phyloP scores from a whole-genome alignment of 2,797 vertebrate species.

The Hephaestus fuliginosus region DNA sequence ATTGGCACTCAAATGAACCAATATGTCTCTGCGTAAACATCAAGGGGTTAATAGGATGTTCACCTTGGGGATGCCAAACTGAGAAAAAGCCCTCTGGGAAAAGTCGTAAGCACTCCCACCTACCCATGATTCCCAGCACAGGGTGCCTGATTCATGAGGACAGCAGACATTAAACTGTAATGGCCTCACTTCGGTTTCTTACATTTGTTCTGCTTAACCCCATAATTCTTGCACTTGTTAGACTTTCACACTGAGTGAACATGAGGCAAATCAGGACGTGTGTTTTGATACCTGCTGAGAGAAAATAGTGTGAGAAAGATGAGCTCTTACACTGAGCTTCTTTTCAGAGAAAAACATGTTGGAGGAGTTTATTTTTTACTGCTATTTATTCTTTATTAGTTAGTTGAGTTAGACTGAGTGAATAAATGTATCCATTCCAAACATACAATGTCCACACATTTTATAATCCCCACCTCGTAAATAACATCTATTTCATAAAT shows the following conservation, averaged over 20 bases:
- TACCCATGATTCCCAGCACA: conserved; percentile 38
- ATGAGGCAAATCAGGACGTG: conserved; percentile 14
- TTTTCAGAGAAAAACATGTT: neutral
- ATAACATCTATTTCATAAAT: too few relatives aligned
- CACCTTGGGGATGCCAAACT: conserved; percentile 70
- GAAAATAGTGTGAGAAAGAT: neutral
- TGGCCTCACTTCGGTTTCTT: conserved; percentile 38
- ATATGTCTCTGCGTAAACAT: conserved; percentile 69
- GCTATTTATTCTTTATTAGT: too few relatives aligned
- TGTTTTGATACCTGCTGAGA: neutral
- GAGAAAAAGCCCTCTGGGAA: conserved; percentile 56
- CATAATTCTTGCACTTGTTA: conserved; percentile 54
- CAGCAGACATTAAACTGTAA: conserved; percentile 64
- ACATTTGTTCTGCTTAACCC: conserved; percentile 50
- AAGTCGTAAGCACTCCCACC: conserved; percentile 38
- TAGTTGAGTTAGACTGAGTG: too few relatives aligned
- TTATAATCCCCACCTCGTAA: too few relatives aligned
- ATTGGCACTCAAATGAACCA: conserved; percentile 72
- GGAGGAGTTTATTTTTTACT: neutral
- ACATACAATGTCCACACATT: too few relatives aligned
- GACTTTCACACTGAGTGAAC: conserved; percentile 27
- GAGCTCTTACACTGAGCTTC: neutral
- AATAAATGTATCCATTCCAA: too few relatives aligned
- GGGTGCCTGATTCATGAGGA: conserved; percentile 54
- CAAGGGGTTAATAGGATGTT: conserved; percentile 75